Conservation (phyloP, 2,113 vertebrate genomes). For the Neodon shergylaensis region DNA sequence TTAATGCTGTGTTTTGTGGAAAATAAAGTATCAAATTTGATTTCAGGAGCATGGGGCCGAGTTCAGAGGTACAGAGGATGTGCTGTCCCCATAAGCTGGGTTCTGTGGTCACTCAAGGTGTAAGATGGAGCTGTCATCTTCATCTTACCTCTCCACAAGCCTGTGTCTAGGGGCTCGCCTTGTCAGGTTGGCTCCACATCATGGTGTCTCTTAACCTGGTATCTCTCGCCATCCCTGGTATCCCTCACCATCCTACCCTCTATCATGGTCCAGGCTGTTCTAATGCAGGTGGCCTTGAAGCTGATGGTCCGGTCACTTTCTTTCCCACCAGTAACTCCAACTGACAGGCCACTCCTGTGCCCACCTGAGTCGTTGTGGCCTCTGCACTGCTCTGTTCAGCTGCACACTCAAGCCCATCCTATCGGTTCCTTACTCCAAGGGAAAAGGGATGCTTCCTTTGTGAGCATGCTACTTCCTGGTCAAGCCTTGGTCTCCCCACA, state of each 20-base stretch:
- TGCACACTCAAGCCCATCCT: accelerated
- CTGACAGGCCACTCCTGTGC: background rate
- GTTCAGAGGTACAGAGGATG: too few species aligned
- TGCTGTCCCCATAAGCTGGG: background rate
- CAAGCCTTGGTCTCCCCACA: background rate
- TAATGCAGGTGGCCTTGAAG: too few species aligned
- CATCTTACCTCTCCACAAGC: accelerated
- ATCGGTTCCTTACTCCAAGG: background rate
- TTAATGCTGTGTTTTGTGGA: background rate
- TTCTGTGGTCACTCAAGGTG: too few species aligned
- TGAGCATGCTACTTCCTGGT: background rate
- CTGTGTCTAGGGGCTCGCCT: background rate
- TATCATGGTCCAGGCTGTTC: accelerated
- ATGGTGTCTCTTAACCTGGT: accelerated
- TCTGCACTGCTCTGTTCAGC: background rate
- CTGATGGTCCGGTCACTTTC: background rate
- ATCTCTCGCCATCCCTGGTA: background rate
- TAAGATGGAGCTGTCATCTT: too few species aligned
- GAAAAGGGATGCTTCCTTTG: background rate
- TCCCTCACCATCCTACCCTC: background rate
- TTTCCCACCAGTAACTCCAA: background rate
- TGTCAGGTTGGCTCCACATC: accelerated
- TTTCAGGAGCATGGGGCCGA: background rate
- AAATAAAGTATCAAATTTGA: background rate
- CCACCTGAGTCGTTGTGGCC: background rate